phyloP scores from a whole-genome alignment of 1,140 invertebrate genomes.

The Lanistes nyassanus region DNA sequence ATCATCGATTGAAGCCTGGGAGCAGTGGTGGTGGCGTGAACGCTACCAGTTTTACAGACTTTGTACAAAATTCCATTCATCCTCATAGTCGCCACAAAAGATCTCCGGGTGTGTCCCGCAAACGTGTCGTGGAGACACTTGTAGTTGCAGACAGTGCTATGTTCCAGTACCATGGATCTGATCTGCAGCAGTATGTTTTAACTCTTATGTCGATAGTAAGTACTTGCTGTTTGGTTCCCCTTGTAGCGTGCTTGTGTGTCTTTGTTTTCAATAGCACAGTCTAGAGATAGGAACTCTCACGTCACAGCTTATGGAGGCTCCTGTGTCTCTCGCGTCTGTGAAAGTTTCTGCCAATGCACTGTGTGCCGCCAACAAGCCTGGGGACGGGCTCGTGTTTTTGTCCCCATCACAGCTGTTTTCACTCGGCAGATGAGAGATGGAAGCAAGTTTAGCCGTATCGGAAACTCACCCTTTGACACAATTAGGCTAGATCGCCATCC shows the following conservation, averaged over 20 bases:
- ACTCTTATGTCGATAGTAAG: conserved; percentile 92
- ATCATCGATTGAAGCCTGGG: conserved; percentile 35
- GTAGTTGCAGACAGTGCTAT: conserved; percentile 87
- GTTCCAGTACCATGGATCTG: conserved; percentile 72
- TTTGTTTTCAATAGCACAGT: too few species aligned
- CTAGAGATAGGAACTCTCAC: too few species aligned
- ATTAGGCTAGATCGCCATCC: too few species aligned
- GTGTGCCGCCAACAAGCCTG: too few species aligned
- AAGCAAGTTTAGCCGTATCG: background rate
- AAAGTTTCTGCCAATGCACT: too few species aligned
- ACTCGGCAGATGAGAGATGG: background rate
- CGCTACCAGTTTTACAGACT: conserved; percentile 4
- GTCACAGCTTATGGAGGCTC: too few species aligned
- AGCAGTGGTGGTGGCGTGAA: background rate
- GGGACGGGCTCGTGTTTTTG: background rate
- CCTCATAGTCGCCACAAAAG: conserved; percentile 33
- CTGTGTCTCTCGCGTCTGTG: too few species aligned
- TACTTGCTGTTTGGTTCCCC: conserved; percentile 24
- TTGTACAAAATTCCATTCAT: conserved; percentile 22
- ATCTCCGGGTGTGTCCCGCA: conserved; percentile 66
- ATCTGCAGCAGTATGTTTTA: conserved; percentile 80
- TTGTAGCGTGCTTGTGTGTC: too few species aligned
- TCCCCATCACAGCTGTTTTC: background rate
- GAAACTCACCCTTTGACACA: too few species aligned
- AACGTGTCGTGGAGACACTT: conserved; percentile 85